Base-by-base conservation (phyloP, 2,888 invertebrate genomes). In the Eledona agricola region DNA sequence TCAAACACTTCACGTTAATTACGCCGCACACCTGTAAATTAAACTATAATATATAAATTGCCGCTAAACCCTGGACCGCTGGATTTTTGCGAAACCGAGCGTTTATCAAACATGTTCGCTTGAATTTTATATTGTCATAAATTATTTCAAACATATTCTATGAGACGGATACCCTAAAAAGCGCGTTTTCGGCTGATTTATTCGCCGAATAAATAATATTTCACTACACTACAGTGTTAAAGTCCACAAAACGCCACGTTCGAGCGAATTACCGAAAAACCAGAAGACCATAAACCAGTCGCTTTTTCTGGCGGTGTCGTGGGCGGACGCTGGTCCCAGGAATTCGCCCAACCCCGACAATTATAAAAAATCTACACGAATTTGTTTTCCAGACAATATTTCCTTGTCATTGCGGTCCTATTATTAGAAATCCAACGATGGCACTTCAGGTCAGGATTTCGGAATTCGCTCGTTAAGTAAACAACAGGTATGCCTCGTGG, bases 381-480 rank as follows among this genome's bases (percentile, higher is more conserved):
- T 52, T 38, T 40, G 10, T 32, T 38, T 52, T 53, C 10, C 37
- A 37, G 20, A 47, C 47, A 47, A 35, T 46, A 46, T 37, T 31
- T 38, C 45, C 31, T 23, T 34, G 40, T 22, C 49, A 34, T 38
- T 37, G 37, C 35, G 17, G 40, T 35, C 40, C 52, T 34, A 28
- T 52, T 47, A 52, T 52, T 52, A 51, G 37, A 17, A 32, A 12
- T 31, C 42, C 40, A 13, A 34, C 35, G 49, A 53, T 42, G 53
- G 49, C 37, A 26, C 53, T 53, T 28, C 25, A 51, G 31, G 35
- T 51, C 45, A 31, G 40, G 19, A 37, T 37, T 51, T 31, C 19
- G 26, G 45, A 54, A 54, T 54, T 54, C 34, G 54, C 54, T 54
- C 45, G 54, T 54, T 54, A 54, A 54, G 45, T 54, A 54, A 54